A percentile compares a stretch with the other conserved stretches of the same genome.
These are phyloP conservation scores for Pontoporia blainvillei DNA, from an alignment of 2,113 vertebrate species.

Conservation along the genomic window DNA sequence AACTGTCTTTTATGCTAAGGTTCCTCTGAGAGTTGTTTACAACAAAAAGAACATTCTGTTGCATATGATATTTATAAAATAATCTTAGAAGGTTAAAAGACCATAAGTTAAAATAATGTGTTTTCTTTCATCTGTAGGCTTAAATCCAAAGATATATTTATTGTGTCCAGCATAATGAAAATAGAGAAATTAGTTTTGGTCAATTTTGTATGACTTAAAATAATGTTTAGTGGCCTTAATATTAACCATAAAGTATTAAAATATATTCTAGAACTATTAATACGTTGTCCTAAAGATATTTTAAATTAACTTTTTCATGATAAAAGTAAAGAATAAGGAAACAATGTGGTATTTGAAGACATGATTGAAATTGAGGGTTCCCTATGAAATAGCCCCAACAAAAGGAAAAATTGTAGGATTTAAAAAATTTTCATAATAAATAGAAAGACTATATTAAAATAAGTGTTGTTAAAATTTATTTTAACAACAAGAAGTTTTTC, in stretches of 20 bases:
- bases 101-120: not conserved
- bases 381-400: not conserved
- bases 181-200: not conserved
- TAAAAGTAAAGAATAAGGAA: constrained; percentile 25
- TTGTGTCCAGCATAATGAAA: not conserved
- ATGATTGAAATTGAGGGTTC: not conserved
- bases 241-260: not conserved
- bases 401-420: constrained; percentile 16
- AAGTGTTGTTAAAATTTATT: not conserved
- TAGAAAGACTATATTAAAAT: not conserved
- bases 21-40: not conserved
- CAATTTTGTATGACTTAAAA: not conserved
- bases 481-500: not conserved
- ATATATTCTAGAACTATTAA: not conserved
- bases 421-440: not conserved
- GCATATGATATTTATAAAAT: not conserved
- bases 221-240: not conserved
- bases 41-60: not conserved
- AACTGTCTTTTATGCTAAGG: not conserved
- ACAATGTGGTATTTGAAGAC: not conserved
- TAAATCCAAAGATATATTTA: not conserved
- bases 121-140: not conserved
- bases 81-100: not conserved
- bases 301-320: not conserved
- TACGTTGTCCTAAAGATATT: not conserved